Evolutionary conservation across 2,113 vertebrate genomes (phyloP).

Genomic region (Polypterus senegalus): DNA sequence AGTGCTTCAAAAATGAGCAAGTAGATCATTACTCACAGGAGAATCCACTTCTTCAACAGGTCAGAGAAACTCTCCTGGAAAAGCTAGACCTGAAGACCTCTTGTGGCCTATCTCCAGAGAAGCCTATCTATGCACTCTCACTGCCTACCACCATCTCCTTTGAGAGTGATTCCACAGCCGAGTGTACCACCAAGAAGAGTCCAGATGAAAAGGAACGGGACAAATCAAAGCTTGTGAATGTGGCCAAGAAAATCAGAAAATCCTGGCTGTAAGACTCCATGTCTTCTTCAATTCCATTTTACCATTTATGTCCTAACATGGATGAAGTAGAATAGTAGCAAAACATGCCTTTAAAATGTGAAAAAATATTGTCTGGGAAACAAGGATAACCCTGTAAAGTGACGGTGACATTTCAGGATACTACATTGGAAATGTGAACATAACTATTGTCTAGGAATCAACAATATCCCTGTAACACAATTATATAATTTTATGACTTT

Average conservation of each 20-base stretch:
- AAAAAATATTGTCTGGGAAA: too few relatives aligned
- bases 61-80: conserved; percentile 38
- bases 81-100: conserved; percentile 36
- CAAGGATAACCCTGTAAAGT: too few relatives aligned
- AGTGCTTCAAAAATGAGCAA: conserved; percentile 25
- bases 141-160: conserved; percentile 33
- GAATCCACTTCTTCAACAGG: conserved; percentile 38
- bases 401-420: too few relatives aligned
- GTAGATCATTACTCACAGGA: conserved; percentile 20
- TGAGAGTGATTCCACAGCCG: conserved; percentile 33
- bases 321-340: background rate
- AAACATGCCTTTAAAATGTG: too few relatives aligned
- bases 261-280: conserved; percentile 32
- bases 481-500: too few relatives aligned
- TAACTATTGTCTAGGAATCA: too few relatives aligned
- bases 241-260: conserved; percentile 31
- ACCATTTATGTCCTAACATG: background rate
- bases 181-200: conserved; percentile 29
- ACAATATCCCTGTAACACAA: too few relatives aligned
- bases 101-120: conserved; percentile 20
- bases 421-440: too few relatives aligned
- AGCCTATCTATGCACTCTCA: conserved; percentile 16
- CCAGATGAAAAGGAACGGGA: conserved; percentile 30
- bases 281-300: background rate
- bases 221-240: conserved; percentile 25